Evolutionary conservation across 2,113 vertebrate species (phyloP).

Genomic region (Sialia sialis): DNA sequence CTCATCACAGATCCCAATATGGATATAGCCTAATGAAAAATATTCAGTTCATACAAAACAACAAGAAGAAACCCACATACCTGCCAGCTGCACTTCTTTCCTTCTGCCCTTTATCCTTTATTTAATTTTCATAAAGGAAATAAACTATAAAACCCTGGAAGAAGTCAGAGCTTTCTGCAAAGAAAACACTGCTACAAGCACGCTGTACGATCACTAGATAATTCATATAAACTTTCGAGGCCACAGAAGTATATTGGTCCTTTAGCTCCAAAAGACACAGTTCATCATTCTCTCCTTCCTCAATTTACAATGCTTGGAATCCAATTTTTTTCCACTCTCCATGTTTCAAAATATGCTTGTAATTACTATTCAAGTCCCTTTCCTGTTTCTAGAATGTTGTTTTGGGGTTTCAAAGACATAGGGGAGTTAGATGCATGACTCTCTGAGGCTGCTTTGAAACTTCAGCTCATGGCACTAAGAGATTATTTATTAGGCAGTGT

Average conservation of each 20-base stretch:
- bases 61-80: background rate
- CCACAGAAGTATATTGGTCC: background rate
- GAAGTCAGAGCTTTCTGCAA: background rate
- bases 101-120: background rate
- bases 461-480: background rate
- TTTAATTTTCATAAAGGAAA: constrained; percentile 1
- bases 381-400: background rate
- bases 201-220: background rate
- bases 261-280: constrained; percentile 10
- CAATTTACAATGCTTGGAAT: constrained; percentile 16
- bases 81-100: background rate
- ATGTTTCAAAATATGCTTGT: background rate
- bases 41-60: background rate
- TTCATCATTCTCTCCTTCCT: background rate
- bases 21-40: background rate
- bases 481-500: constrained; percentile 1
- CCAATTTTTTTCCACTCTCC: background rate
- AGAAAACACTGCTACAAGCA: constrained; percentile 4
- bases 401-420: constrained; percentile 1
- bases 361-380: constrained; percentile 22
- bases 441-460: constrained; percentile 28
- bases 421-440: constrained; percentile 19
- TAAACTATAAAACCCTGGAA: background rate
- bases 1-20: background rate
- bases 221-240: constrained; percentile 17